Conservation (phyloP, 1,140 invertebrate genomes). For the Plectus sambesii region DNA sequence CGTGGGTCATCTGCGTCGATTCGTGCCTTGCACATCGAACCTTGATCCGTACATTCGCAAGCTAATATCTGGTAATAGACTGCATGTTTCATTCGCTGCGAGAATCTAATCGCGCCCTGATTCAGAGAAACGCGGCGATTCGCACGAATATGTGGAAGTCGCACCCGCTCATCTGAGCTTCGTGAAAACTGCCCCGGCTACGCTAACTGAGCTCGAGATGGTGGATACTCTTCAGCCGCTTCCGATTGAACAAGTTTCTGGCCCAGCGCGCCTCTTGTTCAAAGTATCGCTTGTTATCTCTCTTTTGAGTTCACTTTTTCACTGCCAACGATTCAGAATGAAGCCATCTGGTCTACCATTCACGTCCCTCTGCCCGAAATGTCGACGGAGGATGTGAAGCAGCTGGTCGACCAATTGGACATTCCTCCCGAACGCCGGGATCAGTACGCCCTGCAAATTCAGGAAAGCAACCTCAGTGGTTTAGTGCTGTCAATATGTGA, state of each 20-base stretch:
- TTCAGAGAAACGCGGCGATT: too few species aligned
- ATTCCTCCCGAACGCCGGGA: slow-evolving; percentile 25
- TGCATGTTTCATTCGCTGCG: background rate
- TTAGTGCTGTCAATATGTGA: too few species aligned
- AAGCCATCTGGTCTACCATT: slow-evolving; percentile 31
- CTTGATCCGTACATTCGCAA: slow-evolving; percentile 42
- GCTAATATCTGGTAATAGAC: slow-evolving; percentile 27
- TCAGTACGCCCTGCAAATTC: too few species aligned
- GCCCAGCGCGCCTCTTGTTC: slow-evolving; percentile 32
- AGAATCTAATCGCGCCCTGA: background rate
- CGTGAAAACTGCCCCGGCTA: slow-evolving; percentile 12
- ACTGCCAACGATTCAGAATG: too few species aligned
- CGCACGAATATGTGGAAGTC: slow-evolving; percentile 22
- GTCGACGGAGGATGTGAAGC: slow-evolving; percentile 29
- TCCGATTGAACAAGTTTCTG: too few species aligned
- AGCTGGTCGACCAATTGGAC: slow-evolving; percentile 29
- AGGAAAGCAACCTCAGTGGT: too few species aligned
- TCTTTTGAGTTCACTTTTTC: too few species aligned
- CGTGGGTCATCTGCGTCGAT: slow-evolving; percentile 36
- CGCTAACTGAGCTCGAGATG: slow-evolving; percentile 13
- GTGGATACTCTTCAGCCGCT: too few species aligned
- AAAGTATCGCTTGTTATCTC: too few species aligned
- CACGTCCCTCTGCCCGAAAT: slow-evolving; percentile 35
- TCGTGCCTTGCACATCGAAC: slow-evolving; percentile 42
- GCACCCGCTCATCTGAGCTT: slow-evolving; percentile 6